Evolutionary conservation across 2,797 vertebrate species (phyloP).

Genomic region (Peromyscus aztecus): DNA sequence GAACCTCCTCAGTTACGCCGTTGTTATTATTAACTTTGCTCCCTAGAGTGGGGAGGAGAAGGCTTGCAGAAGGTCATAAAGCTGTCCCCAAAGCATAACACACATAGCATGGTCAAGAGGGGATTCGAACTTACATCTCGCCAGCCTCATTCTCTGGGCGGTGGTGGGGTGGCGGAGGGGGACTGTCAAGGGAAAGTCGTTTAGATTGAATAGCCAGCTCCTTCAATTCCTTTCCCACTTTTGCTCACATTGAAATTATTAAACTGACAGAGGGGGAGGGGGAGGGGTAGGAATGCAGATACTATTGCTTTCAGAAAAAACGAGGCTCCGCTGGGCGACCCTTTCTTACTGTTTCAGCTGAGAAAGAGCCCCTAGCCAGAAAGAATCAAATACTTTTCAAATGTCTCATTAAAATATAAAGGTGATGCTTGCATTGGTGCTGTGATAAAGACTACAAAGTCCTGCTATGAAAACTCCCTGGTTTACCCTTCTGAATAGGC

Average conservation of each 20-base stretch:
- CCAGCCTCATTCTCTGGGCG: neutral
- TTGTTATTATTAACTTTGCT: neutral
- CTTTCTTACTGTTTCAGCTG: conserved; percentile 79
- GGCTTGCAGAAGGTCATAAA: neutral
- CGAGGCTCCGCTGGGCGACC: conserved; percentile 72
- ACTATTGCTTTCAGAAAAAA: conserved; percentile 78
- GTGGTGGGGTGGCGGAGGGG: neutral
- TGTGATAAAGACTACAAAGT: conserved; percentile 85
- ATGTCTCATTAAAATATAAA: conserved; percentile 87
- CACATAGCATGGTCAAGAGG: neutral
- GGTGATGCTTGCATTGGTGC: conserved; percentile 85
- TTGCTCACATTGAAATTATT: conserved; percentile 75
- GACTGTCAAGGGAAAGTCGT: neutral
- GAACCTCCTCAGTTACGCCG: neutral
- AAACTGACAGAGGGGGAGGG: conserved; percentile 39
- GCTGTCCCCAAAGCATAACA: neutral
- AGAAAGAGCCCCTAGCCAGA: conserved; percentile 81
- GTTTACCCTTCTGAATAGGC: conserved; percentile 84
- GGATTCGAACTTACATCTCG: conserved; percentile 60
- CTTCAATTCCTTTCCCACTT: conserved; percentile 64
- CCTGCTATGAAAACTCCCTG: conserved; percentile 84
- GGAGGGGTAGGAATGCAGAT: conserved; percentile 69
- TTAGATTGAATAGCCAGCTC: neutral
- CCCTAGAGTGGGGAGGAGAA: neutral
- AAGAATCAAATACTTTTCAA: conserved; percentile 85